phyloP scores from a whole-genome alignment of 1,140 invertebrate species.

The Dysdera silvatica region DNA sequence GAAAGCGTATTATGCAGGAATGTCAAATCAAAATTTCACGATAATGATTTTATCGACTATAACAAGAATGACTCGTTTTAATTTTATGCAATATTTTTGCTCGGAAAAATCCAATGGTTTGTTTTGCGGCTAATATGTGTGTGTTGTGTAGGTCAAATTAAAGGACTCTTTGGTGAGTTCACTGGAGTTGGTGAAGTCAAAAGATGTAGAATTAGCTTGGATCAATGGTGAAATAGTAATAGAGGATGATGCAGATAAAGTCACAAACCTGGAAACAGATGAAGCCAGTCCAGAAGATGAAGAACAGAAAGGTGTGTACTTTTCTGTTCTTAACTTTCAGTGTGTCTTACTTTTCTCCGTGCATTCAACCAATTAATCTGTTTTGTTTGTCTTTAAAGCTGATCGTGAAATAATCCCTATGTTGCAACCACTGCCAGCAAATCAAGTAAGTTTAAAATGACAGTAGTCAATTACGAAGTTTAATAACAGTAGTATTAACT shows the following conservation, averaged over 20 bases:
- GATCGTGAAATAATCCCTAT: slow-evolving; percentile 52
- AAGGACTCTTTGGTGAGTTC: slow-evolving; percentile 84
- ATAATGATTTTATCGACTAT: not conserved
- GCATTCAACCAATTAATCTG: too few relatives aligned
- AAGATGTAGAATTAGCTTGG: slow-evolving; percentile 83
- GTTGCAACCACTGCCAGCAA: slow-evolving; percentile 56
- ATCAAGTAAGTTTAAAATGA: slow-evolving; percentile 33
- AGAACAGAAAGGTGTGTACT: slow-evolving; percentile 13
- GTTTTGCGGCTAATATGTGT: not conserved
- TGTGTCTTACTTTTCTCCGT: too few relatives aligned
- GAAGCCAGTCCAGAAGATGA: slow-evolving; percentile 22
- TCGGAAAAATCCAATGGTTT: too few relatives aligned
- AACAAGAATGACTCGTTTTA: too few relatives aligned
- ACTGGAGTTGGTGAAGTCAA: slow-evolving; percentile 62
- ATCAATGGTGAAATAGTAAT: slow-evolving; percentile 60
- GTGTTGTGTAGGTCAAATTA: slow-evolving; percentile 59
- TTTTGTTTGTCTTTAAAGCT: too few relatives aligned
- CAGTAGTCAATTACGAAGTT: too few relatives aligned
- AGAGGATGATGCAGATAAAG: slow-evolving; percentile 35
- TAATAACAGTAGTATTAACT: too few relatives aligned
- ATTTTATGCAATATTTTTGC: too few relatives aligned
- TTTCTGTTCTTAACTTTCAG: slow-evolving; percentile 1
- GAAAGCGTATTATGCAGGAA: not conserved
- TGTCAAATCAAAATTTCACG: not conserved
- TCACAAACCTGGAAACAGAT: slow-evolving; percentile 21